Evolutionary conservation across 2,113 vertebrate genomes (phyloP), one percentile per base, ranked within the genome.

Genomic region (Embiotoca jacksoni): DNA sequence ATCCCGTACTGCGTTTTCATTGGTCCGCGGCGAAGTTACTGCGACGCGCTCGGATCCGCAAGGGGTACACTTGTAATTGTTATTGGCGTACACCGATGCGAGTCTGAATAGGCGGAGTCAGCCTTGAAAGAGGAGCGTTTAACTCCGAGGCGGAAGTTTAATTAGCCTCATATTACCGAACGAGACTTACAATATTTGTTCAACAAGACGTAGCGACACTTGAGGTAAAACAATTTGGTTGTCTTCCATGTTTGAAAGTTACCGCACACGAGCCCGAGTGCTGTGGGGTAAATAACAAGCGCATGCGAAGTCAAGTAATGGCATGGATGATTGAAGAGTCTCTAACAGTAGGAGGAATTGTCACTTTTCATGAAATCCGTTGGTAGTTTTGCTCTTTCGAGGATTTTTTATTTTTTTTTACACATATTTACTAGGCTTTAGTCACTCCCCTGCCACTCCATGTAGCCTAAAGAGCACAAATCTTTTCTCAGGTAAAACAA

Each of bases 11-110:
- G 3, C 15, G 11, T 35, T 78, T 3, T 64, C 46, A 94, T 94
- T 94, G 93, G 94, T 89, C 46, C 3, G 58, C 76, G 67, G 59
- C 57, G 82, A 69, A 62, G 46, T 50, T 59, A 23, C 35, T 50
- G 58, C 80, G 68, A 91, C n/a, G 80, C 61, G n/a, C 8, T 63
- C 23, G 11, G 49, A n/a, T 60, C 30, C 72, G 50, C 32, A 9
- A 23, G 23, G 54, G 39, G 23, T 41, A 6, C 75, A 56, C 63
- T 88, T n/a, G 69, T 50, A 61, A 55, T 0, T 0, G 0, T 1
- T 53, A 54, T 32, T 49, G 49, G 87, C 67, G 72, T 84, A 74
- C 68, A 13, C 91, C 80, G 83, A 63, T 35, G 14, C 1, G 0
- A 13, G 1, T 7, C 5, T 50, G 14, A 14, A 50, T 31, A 36